Base-by-base conservation (phyloP, 2,888 invertebrate genomes). In the Notocelia uddmanniana region DNA sequence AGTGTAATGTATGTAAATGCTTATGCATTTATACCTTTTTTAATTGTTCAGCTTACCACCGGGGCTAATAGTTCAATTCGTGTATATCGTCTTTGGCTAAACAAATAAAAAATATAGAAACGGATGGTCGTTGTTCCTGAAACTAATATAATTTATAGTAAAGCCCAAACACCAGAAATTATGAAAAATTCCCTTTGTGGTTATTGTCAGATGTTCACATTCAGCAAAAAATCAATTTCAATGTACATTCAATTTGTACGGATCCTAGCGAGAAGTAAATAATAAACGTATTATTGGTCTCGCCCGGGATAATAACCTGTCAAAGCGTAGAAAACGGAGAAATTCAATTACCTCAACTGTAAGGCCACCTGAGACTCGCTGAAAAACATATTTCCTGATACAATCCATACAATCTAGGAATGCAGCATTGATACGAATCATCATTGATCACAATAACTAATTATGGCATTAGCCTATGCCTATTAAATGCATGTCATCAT, bases 301-400 rank as follows among this genome's bases (percentile, higher is more conserved):
- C 45, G 11, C 23, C 21, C 21, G 21, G 52, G 48, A 62, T 58
- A 71, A 74, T 63, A 63, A 68, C 69, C 55, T 70, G 41, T 37
- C 70, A 57, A 59, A 71, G 63, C 57, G 63, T 45, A 21, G 31
- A 34, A 70, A 66, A 54, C 21, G 52, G 54, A 34, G 21, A 37
- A 52, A 59, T 71, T 66, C 52, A 66, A 71, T 66, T 71, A 66
- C 59, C 13, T 15, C 41, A 34, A 11, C 26, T 55, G 23, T 48
- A 58, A 57, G 13, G 23, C 55, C 69, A 52, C 50, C 50, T 69
- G 50, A 37, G 60, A 2, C 45, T 11, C 18, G 26, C 23, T 62
- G 15, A 31, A 26, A 26, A 52, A 55, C 37, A 15, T 67, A 13
- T 13, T 37, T 37, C 13, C 8, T 34, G 34, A 0, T 34, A 34